Evolutionary conservation across 2,113 vertebrate species (phyloP).

Genomic region (Gallinago media): DNA sequence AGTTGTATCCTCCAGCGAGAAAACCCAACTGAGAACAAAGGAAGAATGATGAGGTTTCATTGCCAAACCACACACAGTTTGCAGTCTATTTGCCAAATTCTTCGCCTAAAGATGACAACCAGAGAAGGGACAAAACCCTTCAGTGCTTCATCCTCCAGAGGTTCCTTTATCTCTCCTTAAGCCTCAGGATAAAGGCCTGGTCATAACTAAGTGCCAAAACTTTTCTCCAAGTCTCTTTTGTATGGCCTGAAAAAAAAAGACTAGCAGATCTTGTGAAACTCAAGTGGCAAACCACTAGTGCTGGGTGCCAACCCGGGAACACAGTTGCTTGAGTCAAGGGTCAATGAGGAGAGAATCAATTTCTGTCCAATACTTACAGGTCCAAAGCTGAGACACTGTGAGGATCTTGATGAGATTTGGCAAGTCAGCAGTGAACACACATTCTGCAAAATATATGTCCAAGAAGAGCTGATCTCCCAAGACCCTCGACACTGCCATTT

Average conservation of each 20-base stretch:
- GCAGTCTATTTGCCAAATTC: neutral
- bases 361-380: neutral
- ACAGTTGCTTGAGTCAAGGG: neutral
- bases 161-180: neutral
- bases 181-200: neutral
- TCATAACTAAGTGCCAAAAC: neutral
- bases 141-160: neutral
- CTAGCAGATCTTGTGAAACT: neutral
- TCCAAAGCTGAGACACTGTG: neutral
- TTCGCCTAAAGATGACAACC: neutral
- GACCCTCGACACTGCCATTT: neutral
- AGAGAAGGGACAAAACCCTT: neutral
- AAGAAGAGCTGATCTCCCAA: neutral
- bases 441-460: neutral
- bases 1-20: neutral
- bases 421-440: neutral
- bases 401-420: neutral
- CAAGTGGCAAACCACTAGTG: neutral
- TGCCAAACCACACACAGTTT: constrained; percentile 34
- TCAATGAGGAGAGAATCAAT: neutral
- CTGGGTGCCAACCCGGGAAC: neutral
- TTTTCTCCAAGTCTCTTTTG: neutral
- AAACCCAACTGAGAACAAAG: constrained; percentile 27
- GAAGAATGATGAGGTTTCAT: neutral
- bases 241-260: neutral